Percentiles rank a stretch among this genome's conserved stretches.
phyloP scores from a whole-genome alignment of 2,888 invertebrate genomes.

The Atrina japonica region DNA sequence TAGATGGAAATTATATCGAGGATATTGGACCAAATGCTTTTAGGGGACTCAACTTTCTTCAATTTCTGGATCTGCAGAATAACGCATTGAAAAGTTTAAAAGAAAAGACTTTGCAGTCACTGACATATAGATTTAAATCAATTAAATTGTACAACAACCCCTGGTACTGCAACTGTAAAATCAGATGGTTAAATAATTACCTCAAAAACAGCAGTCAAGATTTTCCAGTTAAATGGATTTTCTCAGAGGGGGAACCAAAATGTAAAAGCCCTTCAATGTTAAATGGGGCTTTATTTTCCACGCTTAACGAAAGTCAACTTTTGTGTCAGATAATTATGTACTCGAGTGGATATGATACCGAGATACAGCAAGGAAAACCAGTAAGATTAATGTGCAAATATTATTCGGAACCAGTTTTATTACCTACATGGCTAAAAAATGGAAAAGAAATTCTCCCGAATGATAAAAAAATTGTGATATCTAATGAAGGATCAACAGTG shows the following conservation, averaged over 20 bases:
- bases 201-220: constrained; percentile 55
- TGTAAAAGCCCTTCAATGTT: constrained; percentile 68
- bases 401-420: constrained; percentile 64
- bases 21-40: constrained; percentile 62
- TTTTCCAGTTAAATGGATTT: constrained; percentile 58
- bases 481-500: constrained; percentile 44
- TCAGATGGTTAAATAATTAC: constrained; percentile 71
- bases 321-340: constrained; percentile 70
- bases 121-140: constrained; percentile 56
- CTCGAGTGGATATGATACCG: constrained; percentile 61
- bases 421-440: constrained; percentile 67
- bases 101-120: constrained; percentile 57
- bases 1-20: constrained; percentile 71
- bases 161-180: constrained; percentile 74
- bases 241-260: constrained; percentile 53
- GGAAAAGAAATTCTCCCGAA: constrained; percentile 49
- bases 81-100: constrained; percentile 66
- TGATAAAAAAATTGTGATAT: constrained; percentile 57
- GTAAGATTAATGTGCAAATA: constrained; percentile 66
- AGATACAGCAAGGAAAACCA: constrained; percentile 52
- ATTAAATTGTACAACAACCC: constrained; percentile 70
- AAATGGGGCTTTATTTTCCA: constrained; percentile 55
- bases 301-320: constrained; percentile 61
- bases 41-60: constrained; percentile 58
- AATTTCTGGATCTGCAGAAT: constrained; percentile 67